phyloP scores from a whole-genome alignment of 2,113 vertebrate species.

The Pelusios castaneus region DNA sequence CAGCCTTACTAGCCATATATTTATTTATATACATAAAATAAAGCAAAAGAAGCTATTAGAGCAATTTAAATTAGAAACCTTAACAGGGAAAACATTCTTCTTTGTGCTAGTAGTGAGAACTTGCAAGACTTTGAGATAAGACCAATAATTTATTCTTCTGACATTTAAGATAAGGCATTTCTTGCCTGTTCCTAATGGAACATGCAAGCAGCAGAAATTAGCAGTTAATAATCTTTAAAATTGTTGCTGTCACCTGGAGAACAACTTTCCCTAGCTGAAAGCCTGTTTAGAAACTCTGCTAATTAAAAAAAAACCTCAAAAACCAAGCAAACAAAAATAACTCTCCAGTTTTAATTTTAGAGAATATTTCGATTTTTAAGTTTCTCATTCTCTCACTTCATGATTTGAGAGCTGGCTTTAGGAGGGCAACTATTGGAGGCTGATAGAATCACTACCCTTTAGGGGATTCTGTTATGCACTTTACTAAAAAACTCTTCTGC shows the following conservation, averaged over 20 bases:
- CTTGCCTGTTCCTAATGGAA: neutral
- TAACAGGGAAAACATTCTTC: constrained; percentile 11
- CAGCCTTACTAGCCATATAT: neutral
- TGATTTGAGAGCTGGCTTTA: neutral
- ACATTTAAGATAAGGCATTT: neutral
- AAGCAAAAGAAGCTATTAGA: constrained; percentile 28
- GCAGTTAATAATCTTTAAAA: constrained; percentile 26
- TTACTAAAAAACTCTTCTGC: neutral
- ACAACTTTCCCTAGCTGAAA: neutral
- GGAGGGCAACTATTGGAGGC: neutral
- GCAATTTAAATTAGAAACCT: neutral
- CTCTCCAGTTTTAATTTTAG: neutral
- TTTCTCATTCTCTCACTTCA: neutral
- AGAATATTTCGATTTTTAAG: neutral
- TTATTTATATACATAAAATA: no score
- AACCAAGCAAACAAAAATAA: no score
- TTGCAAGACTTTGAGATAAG: neutral
- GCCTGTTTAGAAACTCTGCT: neutral
- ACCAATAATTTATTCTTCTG: neutral
- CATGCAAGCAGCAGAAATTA: neutral
- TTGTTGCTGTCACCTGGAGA: neutral
- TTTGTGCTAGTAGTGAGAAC: neutral
- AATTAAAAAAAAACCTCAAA: neutral
- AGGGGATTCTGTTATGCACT: neutral
- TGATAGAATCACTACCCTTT: neutral